Evolutionary conservation across 2,888 invertebrate species (phyloP).

Genomic region (Apocheima hispidaria): DNA sequence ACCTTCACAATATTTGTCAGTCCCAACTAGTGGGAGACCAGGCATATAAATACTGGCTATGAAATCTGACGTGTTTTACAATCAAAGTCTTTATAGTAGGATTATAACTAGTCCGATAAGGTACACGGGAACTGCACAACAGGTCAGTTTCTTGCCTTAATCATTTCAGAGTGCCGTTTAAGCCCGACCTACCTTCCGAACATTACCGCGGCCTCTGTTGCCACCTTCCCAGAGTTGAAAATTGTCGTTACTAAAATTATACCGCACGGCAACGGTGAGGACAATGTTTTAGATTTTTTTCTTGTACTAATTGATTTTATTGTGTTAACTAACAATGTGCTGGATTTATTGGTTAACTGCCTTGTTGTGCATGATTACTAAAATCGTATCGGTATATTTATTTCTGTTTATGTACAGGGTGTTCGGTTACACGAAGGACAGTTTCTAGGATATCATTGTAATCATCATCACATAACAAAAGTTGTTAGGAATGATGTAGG

Average conservation of each 20-base stretch:
- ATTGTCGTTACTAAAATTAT: slow-evolving; percentile 79
- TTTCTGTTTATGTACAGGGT: too few relatives aligned
- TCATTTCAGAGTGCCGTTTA: slow-evolving; percentile 70
- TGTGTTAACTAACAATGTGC: slow-evolving; percentile 22
- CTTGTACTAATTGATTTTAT: slow-evolving; percentile 17
- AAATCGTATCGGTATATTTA: background rate
- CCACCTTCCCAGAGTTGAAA: slow-evolving; percentile 77
- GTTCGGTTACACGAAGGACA: too few relatives aligned
- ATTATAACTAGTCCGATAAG: too few relatives aligned
- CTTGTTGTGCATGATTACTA: slow-evolving; percentile 36
- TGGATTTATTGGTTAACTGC: slow-evolving; percentile 17
- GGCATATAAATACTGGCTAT: too few relatives aligned
- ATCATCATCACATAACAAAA: too few relatives aligned
- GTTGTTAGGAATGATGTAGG: too few relatives aligned
- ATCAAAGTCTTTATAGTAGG: too few relatives aligned
- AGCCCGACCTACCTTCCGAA: slow-evolving; percentile 60
- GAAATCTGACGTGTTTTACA: too few relatives aligned
- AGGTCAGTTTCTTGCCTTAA: slow-evolving; percentile 49
- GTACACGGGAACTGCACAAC: slow-evolving; percentile 37
- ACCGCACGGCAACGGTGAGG: slow-evolving; percentile 76
- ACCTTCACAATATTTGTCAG: too few relatives aligned
- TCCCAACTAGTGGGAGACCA: too few relatives aligned
- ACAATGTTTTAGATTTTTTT: slow-evolving; percentile 20
- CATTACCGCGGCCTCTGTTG: slow-evolving; percentile 54
- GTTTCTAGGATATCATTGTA: too few relatives aligned